These are phyloP conservation scores for Electrona antarctica DNA, from an alignment of 2,113 vertebrate genomes.

Conservation along the genomic window DNA sequence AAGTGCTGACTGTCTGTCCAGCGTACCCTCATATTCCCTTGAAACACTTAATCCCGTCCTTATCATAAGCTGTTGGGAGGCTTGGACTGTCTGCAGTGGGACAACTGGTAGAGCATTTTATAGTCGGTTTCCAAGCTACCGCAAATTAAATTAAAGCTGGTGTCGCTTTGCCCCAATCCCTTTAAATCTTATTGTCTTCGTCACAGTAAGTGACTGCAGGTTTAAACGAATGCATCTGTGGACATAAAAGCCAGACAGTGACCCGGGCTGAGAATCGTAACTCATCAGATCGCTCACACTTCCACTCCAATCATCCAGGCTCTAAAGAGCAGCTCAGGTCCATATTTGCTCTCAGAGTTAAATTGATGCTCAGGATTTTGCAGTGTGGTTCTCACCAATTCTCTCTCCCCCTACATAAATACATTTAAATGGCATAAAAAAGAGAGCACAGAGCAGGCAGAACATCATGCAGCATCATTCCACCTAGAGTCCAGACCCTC, in stretches of 20 bases:
- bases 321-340: too few species aligned
- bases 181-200: slow-evolving; percentile 47
- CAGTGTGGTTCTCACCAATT: too few species aligned
- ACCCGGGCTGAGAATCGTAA: slow-evolving; percentile 35
- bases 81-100: slow-evolving; percentile 68
- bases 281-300: slow-evolving; percentile 15
- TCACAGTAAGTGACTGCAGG: slow-evolving; percentile 36
- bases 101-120: slow-evolving; percentile 52
- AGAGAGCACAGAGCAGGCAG: not conserved
- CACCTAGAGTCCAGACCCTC: slow-evolving; percentile 15
- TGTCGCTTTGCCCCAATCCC: slow-evolving; percentile 23
- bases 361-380: too few species aligned
- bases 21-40: slow-evolving; percentile 60
- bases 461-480: not conserved
- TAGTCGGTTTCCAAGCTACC: slow-evolving; percentile 53
- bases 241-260: slow-evolving; percentile 31
- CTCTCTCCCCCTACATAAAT: not conserved
- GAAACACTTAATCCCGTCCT: slow-evolving; percentile 70
- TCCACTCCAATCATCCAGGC: slow-evolving; percentile 8
- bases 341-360: too few species aligned
- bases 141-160: slow-evolving; percentile 70
- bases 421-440: too few species aligned
- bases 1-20: slow-evolving; percentile 66
- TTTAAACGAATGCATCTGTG: slow-evolving; percentile 18
- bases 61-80: slow-evolving; percentile 69